Conservation (phyloP, 2,113 vertebrate genomes). For the Malurus melanocephalus region DNA sequence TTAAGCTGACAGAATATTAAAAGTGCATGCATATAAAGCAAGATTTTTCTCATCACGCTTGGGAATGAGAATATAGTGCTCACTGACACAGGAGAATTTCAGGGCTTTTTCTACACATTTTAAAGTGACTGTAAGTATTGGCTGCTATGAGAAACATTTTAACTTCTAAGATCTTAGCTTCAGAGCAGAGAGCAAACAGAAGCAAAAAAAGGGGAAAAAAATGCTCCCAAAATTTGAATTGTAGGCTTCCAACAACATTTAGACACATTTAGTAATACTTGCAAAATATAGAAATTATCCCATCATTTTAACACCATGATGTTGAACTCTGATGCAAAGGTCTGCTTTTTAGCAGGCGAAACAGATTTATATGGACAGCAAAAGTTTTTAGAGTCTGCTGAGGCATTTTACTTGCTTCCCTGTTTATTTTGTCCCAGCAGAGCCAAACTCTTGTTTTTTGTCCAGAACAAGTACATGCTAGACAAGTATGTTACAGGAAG, state of each 20-base stretch:
- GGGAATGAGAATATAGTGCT: neutral
- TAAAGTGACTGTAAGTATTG: neutral
- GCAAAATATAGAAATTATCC: neutral
- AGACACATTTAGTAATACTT: neutral
- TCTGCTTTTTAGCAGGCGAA: neutral
- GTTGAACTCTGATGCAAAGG: neutral
- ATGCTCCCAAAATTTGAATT: neutral
- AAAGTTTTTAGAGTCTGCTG: neutral
- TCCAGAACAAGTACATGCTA: neutral
- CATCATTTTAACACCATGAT: rapidly evolving
- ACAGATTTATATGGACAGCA: neutral
- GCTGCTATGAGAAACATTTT: neutral
- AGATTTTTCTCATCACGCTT: neutral
- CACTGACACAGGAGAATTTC: neutral
- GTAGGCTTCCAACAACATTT: neutral
- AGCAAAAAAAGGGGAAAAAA: neutral
- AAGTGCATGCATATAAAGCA: neutral
- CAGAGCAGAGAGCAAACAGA: neutral
- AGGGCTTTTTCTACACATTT: neutral
- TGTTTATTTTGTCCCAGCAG: neutral
- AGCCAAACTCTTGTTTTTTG: neutral
- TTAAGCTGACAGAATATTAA: neutral
- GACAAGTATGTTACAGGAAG: neutral
- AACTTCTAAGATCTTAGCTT: neutral
- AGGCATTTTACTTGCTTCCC: neutral